Evolutionary conservation across 2,888 invertebrate species (phyloP), one percentile per base, ranked within the genome.

Genomic region (Linnaemya vulpina): DNA sequence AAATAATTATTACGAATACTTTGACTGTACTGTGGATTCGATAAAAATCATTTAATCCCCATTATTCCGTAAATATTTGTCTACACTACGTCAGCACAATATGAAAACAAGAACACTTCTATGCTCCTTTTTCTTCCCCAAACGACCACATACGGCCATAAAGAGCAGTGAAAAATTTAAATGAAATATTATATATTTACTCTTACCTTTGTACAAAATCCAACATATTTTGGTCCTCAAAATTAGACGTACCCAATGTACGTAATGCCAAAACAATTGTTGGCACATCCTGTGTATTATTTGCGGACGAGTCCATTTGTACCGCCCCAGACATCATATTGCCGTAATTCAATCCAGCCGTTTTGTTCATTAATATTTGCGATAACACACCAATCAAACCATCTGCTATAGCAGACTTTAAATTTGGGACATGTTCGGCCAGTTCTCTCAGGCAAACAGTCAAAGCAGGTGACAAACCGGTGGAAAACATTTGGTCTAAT

Each of bases 371-470:
- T 75, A 99, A 92, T 67, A 98, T 96, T 89, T 97, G 94, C 1
- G 98, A 98, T 7, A 99, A 93, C 94, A 98, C 98, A 89, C 97
- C 96, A 77, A 99, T 93, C 30, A 99, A 93, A 0, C 99, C 98
- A 90, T 98, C 97, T 65, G 98, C 98, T 89, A 99, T 98, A 90
- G 97, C 96, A 70, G 95, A 94, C 92, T 97, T 98, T 17, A 99
- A 93, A 65, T 95, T 94, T 0, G 99, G 98, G 62, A 99, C 96
- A 90, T 96, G 96, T 86, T 95, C 95, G 25, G 98, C 98, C 58
- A 99, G 93, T 92, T 99, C 98, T 86, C 97, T 94, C 38, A 99
- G 93, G 75, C 98, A 97, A 49, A 97, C 96, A 0, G 98, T 98
- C 79, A 99, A 93, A 0, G 98, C 96, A 11, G 97, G 96, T 88